Evolutionary conservation across 2,113 vertebrate genomes (phyloP).

Genomic region (Salvelinus sp.): DNA sequence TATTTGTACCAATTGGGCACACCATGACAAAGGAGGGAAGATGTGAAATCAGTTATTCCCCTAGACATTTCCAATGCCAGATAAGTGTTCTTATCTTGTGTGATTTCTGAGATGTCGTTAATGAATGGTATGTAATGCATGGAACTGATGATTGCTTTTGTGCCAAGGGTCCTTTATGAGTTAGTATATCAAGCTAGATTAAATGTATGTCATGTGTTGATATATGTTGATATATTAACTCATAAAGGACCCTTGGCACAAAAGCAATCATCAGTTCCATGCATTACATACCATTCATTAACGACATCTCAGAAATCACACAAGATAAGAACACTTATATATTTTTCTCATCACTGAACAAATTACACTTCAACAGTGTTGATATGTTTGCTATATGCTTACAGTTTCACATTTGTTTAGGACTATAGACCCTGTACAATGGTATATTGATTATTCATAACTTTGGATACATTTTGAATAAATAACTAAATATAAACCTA

Average conservation of each 20-base stretch:
- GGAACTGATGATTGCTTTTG: background rate
- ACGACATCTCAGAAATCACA: conserved; percentile 6
- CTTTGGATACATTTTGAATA: background rate
- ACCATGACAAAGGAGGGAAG: conserved; percentile 37
- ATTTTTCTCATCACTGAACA: too few relatives aligned
- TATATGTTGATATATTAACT: background rate
- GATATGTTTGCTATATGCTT: background rate
- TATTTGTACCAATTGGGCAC: conserved; percentile 78
- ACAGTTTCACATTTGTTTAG: background rate
- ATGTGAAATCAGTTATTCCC: background rate
- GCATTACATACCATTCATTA: conserved; percentile 9
- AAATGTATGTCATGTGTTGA: too few relatives aligned
- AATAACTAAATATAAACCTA: background rate
- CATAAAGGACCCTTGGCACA: background rate
- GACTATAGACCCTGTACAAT: background rate
- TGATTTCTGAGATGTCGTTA: conserved; percentile 4
- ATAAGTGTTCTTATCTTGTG: conserved; percentile 10
- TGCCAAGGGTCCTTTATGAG: background rate
- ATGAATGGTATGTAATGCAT: conserved; percentile 21
- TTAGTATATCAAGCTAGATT: too few relatives aligned
- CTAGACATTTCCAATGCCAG: background rate
- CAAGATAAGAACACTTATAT: conserved; percentile 7
- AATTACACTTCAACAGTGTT: background rate
- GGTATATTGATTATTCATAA: background rate
- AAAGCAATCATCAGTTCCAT: conserved; percentile 9